Evolutionary conservation across 2,888 invertebrate genomes (phyloP), one percentile per base, ranked within the genome.

Genomic region (Poecilobothrus nobilitatus): DNA sequence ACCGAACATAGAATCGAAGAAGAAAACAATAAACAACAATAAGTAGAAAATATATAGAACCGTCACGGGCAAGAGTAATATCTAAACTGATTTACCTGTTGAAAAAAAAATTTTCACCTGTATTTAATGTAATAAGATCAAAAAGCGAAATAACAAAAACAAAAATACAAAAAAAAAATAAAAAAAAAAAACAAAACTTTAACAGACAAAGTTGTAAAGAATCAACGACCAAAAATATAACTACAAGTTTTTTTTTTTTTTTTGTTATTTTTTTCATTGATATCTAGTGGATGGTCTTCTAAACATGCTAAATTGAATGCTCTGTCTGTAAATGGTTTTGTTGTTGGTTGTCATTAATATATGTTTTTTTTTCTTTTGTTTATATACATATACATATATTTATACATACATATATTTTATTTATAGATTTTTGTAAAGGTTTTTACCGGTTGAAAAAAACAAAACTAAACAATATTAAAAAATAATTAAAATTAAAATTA

Each of bases 61-160:
- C 53, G 53, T 53, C 53, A 53, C 53, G 53, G 53, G 2, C 53
- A 53, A 53, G 53, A 53, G 53, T 53, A 53, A 53, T 53, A 53
- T 12, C 18, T 53, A 53, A 53, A 53, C 53, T 53, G 53, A 53
- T 53, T 53, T 53, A 53, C 53, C 53, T 53, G 53, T 53, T 53
- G 53, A 53, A 53, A 53, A 41, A 53, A 53, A 41, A 53, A 53
- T 53, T 18, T 53, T 53, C 53, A 53, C 53, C 53, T 53, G 53
- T 53, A 53, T 53, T 53, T 53, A 53, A 53, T 53, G 53, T 53
- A 53, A 53, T 6, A 53, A 53, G 15, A 44, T 44, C 53, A 53
- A 53, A 53, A 53, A 53, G 2, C 18, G 18, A 53, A 53, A 53
- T 12, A 53, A 18, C 2, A 53, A 6, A 12, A 44, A 44, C 6